Evolutionary conservation across 1,140 invertebrate genomes (phyloP), one percentile per base, ranked within the genome.

Genomic region (Brachionus rubens): DNA sequence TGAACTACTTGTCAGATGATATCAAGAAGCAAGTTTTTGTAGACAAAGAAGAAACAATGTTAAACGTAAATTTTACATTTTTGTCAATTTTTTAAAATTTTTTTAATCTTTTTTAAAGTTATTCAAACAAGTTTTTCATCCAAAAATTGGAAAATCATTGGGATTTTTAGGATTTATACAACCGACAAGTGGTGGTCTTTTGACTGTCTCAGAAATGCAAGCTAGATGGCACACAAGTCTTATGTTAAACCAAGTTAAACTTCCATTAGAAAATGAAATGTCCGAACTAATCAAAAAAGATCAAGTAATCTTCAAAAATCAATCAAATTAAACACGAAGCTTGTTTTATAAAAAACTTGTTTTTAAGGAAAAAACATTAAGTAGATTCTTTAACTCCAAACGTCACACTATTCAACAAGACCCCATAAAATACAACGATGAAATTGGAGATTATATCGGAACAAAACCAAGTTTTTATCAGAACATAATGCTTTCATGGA

Each of bases 121-220:
- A 21, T 83, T 80, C 79, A 83, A 82, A 76, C 82, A 82, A 78
- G 81, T 82, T 56, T 83, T 83, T 76, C 78, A 76, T 54, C 82
- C 82, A 48, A 78, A 79, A 1, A 78, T 82, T 59, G 82, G 82
- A 2, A 50, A 76, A 7, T 78, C 76, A 56, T 47, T 83, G 46
- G 82, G 81, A 4, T 83, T 83, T 62, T 81, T 83, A 40, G 82
- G 82, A 9, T 83, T 83, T 78, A 80, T 82, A 0, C 82, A 83
- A 70, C 82, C 82, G 16, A 79, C 82, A 0, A 82, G 81, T n/a
- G 82, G 82, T 26, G 82, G 82, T 6, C 48, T 83, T 3, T 76
- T 83, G 14, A 78, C 80, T 3, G 82, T 83, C 80, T 81, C 82
- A 1, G 82, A 83, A 76, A 81, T 77, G n/a, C 82, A 83, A 76